A percentile compares a stretch with the other conserved stretches of the same genome.
These are phyloP conservation scores for Oncorhynchus keta DNA, from an alignment of 2,113 vertebrate genomes.

Conservation along the genomic window DNA sequence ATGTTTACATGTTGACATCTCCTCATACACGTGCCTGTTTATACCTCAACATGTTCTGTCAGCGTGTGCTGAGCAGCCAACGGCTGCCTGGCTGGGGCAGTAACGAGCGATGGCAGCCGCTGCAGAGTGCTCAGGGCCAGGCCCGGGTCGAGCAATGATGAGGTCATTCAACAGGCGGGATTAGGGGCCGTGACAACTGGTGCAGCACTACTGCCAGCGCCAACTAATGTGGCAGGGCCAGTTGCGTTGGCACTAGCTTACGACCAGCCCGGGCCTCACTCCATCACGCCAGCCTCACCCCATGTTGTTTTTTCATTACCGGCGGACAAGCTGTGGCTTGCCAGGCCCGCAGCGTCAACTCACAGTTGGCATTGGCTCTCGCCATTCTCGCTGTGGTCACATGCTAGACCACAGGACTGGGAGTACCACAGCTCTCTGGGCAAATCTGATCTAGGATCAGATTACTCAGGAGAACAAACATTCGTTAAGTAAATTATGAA, in stretches of 20 bases:
- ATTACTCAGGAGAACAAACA: constrained; percentile 54
- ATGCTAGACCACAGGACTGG: not conserved
- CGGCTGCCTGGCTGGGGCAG: constrained; percentile 35
- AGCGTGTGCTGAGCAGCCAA: constrained; percentile 32
- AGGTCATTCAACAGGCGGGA: constrained; percentile 67
- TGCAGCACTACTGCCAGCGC: constrained; percentile 43
- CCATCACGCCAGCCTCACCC: constrained; percentile 38
- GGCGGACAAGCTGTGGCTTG: constrained; percentile 33
- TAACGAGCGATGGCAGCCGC: constrained; percentile 45
- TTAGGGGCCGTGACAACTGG: constrained; percentile 68
- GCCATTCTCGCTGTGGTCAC: constrained; percentile 28
- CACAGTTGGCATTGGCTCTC: constrained; percentile 56
- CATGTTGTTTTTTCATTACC: constrained; percentile 69
- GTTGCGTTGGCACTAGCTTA: constrained; percentile 46
- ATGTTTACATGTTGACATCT: too few relatives aligned
- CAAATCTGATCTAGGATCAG: constrained; percentile 49
- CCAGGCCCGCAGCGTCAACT: constrained; percentile 55
- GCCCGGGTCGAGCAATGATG: constrained; percentile 46
- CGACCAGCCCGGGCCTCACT: constrained; percentile 13
- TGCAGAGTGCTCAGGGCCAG: constrained; percentile 33
- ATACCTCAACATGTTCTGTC: not conserved
- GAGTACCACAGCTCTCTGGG: constrained; percentile 23
- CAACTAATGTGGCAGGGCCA: constrained; percentile 47
- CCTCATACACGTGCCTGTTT: too few relatives aligned
- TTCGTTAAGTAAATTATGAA: constrained; percentile 70